These are phyloP conservation scores for Ganaspis brasiliensis DNA, from an alignment of 2,888 invertebrate genomes.

Conservation along the genomic window DNA sequence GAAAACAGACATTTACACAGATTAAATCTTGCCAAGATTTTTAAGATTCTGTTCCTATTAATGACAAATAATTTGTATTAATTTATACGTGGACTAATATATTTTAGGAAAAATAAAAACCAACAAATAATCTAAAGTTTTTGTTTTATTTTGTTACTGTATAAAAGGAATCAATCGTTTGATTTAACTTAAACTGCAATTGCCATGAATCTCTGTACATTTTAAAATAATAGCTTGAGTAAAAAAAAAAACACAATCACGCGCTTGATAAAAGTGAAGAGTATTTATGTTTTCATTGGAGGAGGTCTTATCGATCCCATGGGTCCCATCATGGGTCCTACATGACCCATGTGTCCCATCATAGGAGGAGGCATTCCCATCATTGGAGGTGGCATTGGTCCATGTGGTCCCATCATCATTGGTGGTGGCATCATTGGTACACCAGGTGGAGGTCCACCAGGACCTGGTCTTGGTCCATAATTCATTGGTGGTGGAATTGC, in stretches of 20 bases:
- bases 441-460: slow-evolving; percentile 70
- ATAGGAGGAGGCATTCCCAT: slow-evolving; percentile 91
- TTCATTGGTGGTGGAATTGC: slow-evolving; percentile 90
- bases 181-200: neutral
- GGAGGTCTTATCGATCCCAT: slow-evolving; percentile 90
- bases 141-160: neutral
- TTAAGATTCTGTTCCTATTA: neutral
- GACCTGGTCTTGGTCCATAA: slow-evolving; percentile 77
- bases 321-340: slow-evolving; percentile 88
- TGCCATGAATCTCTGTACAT: neutral
- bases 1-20: neutral
- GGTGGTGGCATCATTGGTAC: slow-evolving; percentile 82
- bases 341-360: slow-evolving; percentile 89
- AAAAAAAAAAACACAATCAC: neutral
- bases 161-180: neutral
- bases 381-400: slow-evolving; percentile 86
- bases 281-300: slow-evolving; percentile 29
- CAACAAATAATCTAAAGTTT: neutral
- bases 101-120: neutral
- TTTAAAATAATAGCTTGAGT: neutral
- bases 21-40: slow-evolving; percentile 9
- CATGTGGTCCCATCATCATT: slow-evolving; percentile 83
- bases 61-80: slow-evolving; percentile 12
- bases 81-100: slow-evolving; percentile 12
- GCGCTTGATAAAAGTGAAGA: neutral